Evolutionary conservation across 2,113 vertebrate species (phyloP).

Genomic region (Lepus europaeus): DNA sequence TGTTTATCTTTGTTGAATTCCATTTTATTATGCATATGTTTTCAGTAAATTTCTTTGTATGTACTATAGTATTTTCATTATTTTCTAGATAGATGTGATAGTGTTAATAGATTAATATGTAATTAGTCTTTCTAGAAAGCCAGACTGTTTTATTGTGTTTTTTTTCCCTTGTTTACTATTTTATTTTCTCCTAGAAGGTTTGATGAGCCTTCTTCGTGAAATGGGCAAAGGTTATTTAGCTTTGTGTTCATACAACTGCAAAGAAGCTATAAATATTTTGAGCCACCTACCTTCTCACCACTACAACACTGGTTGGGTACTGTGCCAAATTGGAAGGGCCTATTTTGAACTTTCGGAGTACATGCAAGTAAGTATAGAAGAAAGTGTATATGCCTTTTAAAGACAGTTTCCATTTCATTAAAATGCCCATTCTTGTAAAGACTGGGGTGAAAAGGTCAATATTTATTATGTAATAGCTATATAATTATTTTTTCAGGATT

Average conservation of each 20-base stretch:
- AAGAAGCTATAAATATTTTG: slow-evolving; percentile 96
- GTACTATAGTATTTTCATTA: slow-evolving; percentile 50
- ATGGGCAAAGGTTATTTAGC: slow-evolving; percentile 97
- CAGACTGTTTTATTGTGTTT: slow-evolving; percentile 58
- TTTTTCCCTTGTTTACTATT: slow-evolving; percentile 80
- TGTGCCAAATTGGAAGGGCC: slow-evolving; percentile 96
- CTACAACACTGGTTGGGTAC: slow-evolving; percentile 99
- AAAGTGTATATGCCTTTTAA: slow-evolving; percentile 20
- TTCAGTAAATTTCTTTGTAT: slow-evolving; percentile 55
- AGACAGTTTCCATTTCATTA: slow-evolving; percentile 52
- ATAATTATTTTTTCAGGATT: slow-evolving; percentile 50
- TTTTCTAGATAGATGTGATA: slow-evolving; percentile 46
- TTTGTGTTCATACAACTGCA: slow-evolving; percentile 98
- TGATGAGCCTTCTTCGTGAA: slow-evolving; percentile 97
- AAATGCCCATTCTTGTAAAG: slow-evolving; percentile 18
- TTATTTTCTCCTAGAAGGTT: slow-evolving; percentile 93
- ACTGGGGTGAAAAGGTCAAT: not conserved
- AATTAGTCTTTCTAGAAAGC: slow-evolving; percentile 62
- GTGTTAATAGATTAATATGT: slow-evolving; percentile 52
- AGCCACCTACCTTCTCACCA: slow-evolving; percentile 97
- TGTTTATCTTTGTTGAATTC: slow-evolving; percentile 26
- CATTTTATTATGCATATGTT: slow-evolving; percentile 38
- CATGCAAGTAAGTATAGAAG: slow-evolving; percentile 92
- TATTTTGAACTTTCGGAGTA: slow-evolving; percentile 99
- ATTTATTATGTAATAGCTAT: slow-evolving; percentile 53